Evolutionary conservation across 2,797 vertebrate genomes (phyloP).

Genomic region (Ctenosaura bakeri): DNA sequence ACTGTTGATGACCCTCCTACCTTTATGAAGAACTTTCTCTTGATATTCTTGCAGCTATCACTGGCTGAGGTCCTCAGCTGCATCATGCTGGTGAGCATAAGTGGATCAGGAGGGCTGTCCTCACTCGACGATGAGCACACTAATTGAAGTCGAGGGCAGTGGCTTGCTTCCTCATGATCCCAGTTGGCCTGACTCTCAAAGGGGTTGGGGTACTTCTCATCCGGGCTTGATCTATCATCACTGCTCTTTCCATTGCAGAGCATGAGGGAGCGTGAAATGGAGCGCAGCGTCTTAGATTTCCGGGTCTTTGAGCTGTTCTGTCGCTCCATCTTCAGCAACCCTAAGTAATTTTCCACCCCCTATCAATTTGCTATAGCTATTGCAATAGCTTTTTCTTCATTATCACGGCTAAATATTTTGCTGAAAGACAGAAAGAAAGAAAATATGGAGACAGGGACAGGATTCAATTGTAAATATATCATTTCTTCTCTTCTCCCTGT

Average conservation of each 20-base stretch:
- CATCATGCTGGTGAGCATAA: conserved; percentile 52
- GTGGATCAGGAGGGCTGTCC: conserved; percentile 61
- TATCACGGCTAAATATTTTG: conserved; percentile 65
- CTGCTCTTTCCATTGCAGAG: conserved; percentile 88
- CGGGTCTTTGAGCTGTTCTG: conserved; percentile 79
- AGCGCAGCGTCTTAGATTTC: conserved; percentile 86
- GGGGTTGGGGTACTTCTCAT: conserved; percentile 81
- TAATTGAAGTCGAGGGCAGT: conserved; percentile 66
- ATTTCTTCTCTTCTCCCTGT: conserved; percentile 55
- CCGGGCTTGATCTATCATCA: conserved; percentile 85
- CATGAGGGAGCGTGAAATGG: conserved; percentile 89
- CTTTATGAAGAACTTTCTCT: conserved; percentile 88
- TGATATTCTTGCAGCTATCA: conserved; percentile 79
- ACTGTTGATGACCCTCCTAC: conserved; percentile 74
- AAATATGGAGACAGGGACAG: conserved; percentile 62
- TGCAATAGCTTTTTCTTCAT: conserved; percentile 75
- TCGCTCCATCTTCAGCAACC: conserved; percentile 86
- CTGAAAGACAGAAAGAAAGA: conserved; percentile 68
- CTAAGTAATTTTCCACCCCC: conserved; percentile 61
- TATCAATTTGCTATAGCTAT: conserved; percentile 81
- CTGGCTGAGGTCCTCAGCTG: conserved; percentile 65
- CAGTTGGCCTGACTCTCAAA: conserved; percentile 71
- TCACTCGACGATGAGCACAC: conserved; percentile 62
- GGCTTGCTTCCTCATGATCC: conserved; percentile 69
- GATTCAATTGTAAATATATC: conserved; percentile 59